Percentiles rank a stretch among this genome's conserved stretches.
Evolutionary conservation across 2,113 vertebrate genomes (phyloP).

Genomic region (Melanerpes aurifrons): DNA sequence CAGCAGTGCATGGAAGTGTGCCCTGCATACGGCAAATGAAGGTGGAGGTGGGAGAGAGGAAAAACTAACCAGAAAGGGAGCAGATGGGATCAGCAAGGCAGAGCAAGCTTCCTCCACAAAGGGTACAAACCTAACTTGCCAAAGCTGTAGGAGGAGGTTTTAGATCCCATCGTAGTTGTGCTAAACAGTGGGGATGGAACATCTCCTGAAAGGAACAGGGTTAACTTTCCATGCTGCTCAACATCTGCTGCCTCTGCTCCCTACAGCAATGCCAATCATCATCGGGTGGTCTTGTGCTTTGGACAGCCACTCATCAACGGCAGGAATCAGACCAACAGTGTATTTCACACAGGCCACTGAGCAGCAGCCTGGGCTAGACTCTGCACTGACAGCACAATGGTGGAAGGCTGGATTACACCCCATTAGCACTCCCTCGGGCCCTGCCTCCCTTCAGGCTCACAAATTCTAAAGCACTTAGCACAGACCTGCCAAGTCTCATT

Average conservation of each 20-base stretch:
- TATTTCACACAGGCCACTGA: conserved; percentile 52
- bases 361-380: conserved; percentile 11
- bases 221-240: conserved; percentile 12
- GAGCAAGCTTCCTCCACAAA: not conserved
- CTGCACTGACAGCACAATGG: not conserved
- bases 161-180: fast-evolving
- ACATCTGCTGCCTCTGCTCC: not conserved
- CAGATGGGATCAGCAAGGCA: not conserved
- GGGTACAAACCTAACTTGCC: not conserved
- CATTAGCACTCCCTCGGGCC: not conserved
- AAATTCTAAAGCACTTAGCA: conserved; percentile 20
- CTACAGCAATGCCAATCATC: not conserved
- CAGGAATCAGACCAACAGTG: conserved; percentile 27
- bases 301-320: not conserved
- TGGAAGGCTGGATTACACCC: conserved; percentile 16
- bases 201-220: not conserved
- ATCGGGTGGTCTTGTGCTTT: not conserved
- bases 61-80: not conserved
- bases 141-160: not conserved
- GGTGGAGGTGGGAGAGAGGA: not conserved
- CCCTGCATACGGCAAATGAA: not conserved
- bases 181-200: not conserved
- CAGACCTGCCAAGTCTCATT: conserved; percentile 58
- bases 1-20: not conserved
- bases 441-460: not conserved